Evolutionary conservation across 2,113 vertebrate genomes (phyloP).

Genomic region (Periophthalmodon schlosseri): DNA sequence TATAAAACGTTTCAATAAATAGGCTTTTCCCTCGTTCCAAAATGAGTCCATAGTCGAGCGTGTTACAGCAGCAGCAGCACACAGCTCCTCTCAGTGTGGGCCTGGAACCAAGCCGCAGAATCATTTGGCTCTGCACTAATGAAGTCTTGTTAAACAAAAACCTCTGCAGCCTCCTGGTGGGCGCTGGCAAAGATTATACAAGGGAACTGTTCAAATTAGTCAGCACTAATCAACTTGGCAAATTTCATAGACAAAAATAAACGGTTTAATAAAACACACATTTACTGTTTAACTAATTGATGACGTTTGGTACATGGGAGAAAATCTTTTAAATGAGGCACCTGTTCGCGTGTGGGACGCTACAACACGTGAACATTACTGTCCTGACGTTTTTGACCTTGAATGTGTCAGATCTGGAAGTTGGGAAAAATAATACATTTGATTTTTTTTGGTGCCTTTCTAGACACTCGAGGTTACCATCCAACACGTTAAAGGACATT

Average conservation of each 20-base stretch:
- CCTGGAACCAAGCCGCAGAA: constrained; percentile 29
- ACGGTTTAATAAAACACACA: not conserved
- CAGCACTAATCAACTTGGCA: constrained; percentile 16
- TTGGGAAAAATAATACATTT: too few relatives aligned
- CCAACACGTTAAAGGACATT: too few relatives aligned
- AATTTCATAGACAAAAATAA: constrained; percentile 21
- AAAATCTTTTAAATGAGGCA: not conserved
- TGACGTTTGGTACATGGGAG: not conserved
- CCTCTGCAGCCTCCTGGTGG: constrained; percentile 34
- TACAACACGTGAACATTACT: too few relatives aligned
- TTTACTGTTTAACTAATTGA: not conserved
- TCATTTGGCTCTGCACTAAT: constrained; percentile 35
- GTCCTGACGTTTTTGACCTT: too few relatives aligned
- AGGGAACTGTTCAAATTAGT: constrained; percentile 17
- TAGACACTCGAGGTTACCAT: too few relatives aligned
- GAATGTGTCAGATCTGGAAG: too few relatives aligned
- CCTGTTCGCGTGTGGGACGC: too few relatives aligned
- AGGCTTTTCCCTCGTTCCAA: constrained; percentile 4
- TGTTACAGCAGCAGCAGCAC: not conserved
- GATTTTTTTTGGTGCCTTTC: too few relatives aligned
- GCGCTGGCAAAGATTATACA: constrained; percentile 14
- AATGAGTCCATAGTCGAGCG: not conserved
- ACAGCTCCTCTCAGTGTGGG: constrained; percentile 7
- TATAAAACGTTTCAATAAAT: not conserved
- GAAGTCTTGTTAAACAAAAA: constrained; percentile 42